Evolutionary conservation across 2,888 invertebrate species (phyloP).

Genomic region (Callinectes sapidus): DNA sequence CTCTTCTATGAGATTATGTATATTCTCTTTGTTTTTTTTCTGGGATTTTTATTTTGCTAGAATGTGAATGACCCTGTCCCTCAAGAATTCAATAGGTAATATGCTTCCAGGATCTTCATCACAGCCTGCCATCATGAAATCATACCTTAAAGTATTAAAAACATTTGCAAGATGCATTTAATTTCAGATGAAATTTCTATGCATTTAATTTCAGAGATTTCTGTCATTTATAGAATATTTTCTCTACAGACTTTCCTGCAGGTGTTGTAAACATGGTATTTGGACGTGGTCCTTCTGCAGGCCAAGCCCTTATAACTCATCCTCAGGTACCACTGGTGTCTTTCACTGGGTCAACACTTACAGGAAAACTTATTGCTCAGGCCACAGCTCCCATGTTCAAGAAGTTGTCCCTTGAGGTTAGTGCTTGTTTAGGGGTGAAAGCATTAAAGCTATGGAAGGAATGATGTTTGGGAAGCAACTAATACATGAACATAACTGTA

Average conservation of each 20-base stretch:
- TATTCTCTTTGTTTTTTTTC: no score
- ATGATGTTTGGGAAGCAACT: not conserved
- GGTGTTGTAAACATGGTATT: conserved; percentile 80
- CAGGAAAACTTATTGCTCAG: conserved; percentile 76
- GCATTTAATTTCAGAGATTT: not conserved
- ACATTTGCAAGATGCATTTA: no score
- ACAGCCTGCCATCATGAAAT: no score
- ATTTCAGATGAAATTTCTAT: no score
- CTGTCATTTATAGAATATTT: not conserved
- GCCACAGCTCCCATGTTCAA: conserved; percentile 76
- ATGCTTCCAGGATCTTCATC: no score
- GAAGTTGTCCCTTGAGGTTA: conserved; percentile 79
- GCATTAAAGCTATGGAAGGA: not conserved
- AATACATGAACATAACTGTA: not conserved
- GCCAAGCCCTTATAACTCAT: conserved; percentile 78
- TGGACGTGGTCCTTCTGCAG: conserved; percentile 78
- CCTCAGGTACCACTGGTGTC: conserved; percentile 78
- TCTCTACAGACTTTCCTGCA: conserved; percentile 75
- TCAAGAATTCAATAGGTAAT: no score
- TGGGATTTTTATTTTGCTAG: no score
- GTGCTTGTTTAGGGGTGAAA: not conserved
- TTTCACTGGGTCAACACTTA: conserved; percentile 79
- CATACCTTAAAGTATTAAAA: no score
- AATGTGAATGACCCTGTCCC: no score
- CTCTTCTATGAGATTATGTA: no score